Evolutionary conservation across 2,888 invertebrate species (phyloP), one percentile per base, ranked within the genome.

Genomic region (Polymixis lichenea): DNA sequence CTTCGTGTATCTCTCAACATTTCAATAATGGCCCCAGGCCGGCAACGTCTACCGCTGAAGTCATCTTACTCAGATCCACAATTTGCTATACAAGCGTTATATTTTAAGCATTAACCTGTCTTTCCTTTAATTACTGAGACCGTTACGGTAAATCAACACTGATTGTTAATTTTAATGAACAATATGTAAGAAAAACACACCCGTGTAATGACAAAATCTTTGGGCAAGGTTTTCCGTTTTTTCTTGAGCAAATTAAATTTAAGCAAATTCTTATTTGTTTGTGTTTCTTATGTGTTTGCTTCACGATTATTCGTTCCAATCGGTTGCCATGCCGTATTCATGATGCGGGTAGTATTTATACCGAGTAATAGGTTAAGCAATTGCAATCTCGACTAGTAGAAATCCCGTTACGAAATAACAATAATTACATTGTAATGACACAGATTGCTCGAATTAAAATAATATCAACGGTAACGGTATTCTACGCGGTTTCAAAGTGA

Each of bases 381-480:
- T 55, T 70, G 46, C 28, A 68, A 77, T 86, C 8, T 53, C 25
- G 11, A 56, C 43, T 11, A 73, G n/a, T 58, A 58, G 25, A 58
- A 78, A 28, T 67, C 25, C 49, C 49, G 71, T 73, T 73, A 43
- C 43, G 17, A 69, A 66, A 73, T 84, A 58, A 83, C n/a, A 70
- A 72, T 87, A 60, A 87, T 81, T 74, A 64, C 38, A 71, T 62
- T 75, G 53, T 79, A 83, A 78, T 82, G 46, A 67, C 61, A 82
- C 61, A 70, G 46, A 79, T 61, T 61, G 61, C 64, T 56, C 32
- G 83, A 85, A 87, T 85, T 85, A 82, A 83, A 87, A 82, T 82
- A 75, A 79, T 70, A 87, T 75, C 51, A 86, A 67, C 58, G 38
- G 51, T 67, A 75, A 77, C 72, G 73, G 76, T 75, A 58, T 49